A percentile compares a stretch with the other conserved stretches of the same genome.
phyloP scores from a whole-genome alignment of 2,797 vertebrate genomes.

The Decapterus maruadsi region DNA sequence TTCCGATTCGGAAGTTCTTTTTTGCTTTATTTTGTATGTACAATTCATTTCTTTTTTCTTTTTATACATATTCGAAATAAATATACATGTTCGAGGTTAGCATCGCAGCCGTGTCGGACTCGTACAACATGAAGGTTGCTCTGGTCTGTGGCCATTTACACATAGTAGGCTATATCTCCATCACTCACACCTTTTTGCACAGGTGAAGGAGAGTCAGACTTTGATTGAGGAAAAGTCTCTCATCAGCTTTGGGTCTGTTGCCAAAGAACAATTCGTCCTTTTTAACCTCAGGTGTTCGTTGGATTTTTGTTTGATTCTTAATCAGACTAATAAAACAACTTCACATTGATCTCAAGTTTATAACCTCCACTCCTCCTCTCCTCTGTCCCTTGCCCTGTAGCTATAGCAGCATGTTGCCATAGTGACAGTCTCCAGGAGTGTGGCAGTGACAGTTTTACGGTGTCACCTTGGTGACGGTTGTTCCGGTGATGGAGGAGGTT shows the following conservation, averaged over 20 bases:
- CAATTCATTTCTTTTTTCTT: too few relatives aligned
- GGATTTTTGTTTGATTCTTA: background rate
- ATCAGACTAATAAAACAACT: background rate
- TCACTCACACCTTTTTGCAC: conserved; percentile 30
- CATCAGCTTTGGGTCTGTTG: conserved; percentile 16
- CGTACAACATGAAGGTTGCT: background rate
- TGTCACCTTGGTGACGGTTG: conserved; percentile 76
- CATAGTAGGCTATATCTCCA: conserved; percentile 33
- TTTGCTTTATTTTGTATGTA: too few relatives aligned
- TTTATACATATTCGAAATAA: too few relatives aligned
- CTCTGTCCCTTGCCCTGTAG: background rate
- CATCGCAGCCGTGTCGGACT: background rate
- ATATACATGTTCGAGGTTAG: too few relatives aligned
- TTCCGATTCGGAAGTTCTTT: too few relatives aligned
- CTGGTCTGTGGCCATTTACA: conserved; percentile 30
- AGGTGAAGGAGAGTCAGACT: conserved; percentile 22
- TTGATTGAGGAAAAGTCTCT: conserved; percentile 32
- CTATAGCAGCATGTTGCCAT: conserved; percentile 15
- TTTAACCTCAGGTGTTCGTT: conserved; percentile 3
- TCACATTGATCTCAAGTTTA: conserved; percentile 7
- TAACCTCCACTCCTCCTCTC: conserved; percentile 5
- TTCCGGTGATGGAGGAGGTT: conserved; percentile 65
- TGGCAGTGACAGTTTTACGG: conserved; percentile 43
- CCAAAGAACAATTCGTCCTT: background rate
- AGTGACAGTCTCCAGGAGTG: conserved; percentile 58